Percentiles rank a stretch among this genome's conserved stretches.
Evolutionary conservation across 1,140 invertebrate genomes (phyloP).

Genomic region (Lasaia peninsularis): DNA sequence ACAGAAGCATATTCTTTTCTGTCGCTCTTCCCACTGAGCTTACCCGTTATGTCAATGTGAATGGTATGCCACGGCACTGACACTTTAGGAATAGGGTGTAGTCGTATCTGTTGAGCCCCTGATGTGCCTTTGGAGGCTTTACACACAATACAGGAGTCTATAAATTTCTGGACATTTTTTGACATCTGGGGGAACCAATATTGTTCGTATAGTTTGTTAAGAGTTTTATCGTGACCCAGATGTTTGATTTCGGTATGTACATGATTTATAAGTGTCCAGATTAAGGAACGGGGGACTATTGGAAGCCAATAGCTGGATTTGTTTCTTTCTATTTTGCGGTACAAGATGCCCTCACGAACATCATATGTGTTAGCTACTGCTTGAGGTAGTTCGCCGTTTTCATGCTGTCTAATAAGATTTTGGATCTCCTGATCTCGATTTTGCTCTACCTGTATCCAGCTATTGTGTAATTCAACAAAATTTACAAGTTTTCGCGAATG

Average conservation of each 20-base stretch:
- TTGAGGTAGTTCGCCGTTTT: neutral
- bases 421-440: constrained; percentile 12
- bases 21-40: constrained; percentile 22
- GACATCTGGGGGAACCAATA: constrained; percentile 31
- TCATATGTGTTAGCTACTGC: neutral
- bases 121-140: constrained; percentile 25
- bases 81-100: constrained; percentile 22
- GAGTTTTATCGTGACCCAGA: constrained; percentile 15
- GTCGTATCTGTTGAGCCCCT: constrained; percentile 19
- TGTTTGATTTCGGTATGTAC: constrained; percentile 22
- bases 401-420: neutral
- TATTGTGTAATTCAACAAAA: constrained; percentile 15
- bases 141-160: constrained; percentile 24
- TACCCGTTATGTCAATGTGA: constrained; percentile 18
- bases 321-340: constrained; percentile 18
- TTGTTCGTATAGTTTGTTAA: constrained; percentile 24
- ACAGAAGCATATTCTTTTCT: constrained; percentile 21
- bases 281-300: constrained; percentile 17
- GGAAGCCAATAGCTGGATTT: constrained; percentile 20
- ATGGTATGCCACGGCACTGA: constrained; percentile 15
- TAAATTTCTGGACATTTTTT: constrained; percentile 19
- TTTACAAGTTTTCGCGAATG: constrained; percentile 3
- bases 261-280: constrained; percentile 25
- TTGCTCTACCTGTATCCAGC: constrained; percentile 17
- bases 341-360: constrained; percentile 21